Evolutionary conservation across 2,888 invertebrate genomes (phyloP).

Genomic region (Chloroclystis v-ata): DNA sequence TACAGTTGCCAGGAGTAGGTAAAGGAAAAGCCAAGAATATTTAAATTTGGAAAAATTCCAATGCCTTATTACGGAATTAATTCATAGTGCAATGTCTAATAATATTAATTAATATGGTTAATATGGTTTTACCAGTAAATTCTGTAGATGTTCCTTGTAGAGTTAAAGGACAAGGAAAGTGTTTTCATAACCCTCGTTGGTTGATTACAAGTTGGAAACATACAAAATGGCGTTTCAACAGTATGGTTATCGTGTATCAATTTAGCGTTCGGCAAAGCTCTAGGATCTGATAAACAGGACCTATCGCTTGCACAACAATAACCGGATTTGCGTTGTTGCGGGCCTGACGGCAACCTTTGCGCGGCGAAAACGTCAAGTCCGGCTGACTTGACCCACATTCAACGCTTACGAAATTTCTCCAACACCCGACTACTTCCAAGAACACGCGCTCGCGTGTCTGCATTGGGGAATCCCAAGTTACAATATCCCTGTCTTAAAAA

Average conservation of each 20-base stretch:
- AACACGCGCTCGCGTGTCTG: constrained; percentile 49
- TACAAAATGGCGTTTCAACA: no score
- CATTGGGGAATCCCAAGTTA: constrained; percentile 56
- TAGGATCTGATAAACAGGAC: constrained; percentile 66
- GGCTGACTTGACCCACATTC: constrained; percentile 74
- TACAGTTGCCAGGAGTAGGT: no score
- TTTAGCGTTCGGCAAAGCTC: background rate
- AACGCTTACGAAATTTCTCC: constrained; percentile 73
- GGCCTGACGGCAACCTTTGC: constrained; percentile 65
- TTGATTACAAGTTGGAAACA: no score
- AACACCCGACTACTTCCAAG: constrained; percentile 61
- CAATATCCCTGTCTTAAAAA: constrained; percentile 15
- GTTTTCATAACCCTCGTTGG: no score
- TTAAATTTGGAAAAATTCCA: background rate
- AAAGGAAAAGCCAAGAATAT: no score
- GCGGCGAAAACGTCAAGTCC: constrained; percentile 72
- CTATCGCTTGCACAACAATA: constrained; percentile 66
- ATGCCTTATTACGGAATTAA: background rate
- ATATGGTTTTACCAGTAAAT: no score
- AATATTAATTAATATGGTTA: no score
- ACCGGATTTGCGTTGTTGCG: constrained; percentile 57
- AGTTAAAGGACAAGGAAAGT: no score
- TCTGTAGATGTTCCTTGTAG: no score
- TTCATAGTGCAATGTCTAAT: no score
- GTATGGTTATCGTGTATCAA: no score